phyloP scores from a whole-genome alignment of 1,140 invertebrate genomes.

The Acromyrmex echinatior region DNA sequence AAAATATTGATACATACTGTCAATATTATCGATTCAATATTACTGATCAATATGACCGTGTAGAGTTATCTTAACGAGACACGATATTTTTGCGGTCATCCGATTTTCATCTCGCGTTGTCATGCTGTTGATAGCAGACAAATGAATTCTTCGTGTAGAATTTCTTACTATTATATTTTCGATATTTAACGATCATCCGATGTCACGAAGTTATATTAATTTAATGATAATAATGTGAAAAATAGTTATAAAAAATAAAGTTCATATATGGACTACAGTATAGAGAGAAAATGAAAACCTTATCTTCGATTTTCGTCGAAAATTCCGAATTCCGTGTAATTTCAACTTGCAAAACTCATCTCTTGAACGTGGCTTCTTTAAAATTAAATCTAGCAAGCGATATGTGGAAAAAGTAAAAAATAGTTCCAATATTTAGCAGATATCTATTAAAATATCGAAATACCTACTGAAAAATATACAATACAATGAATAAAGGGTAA shows the following conservation, averaged over 20 bases:
- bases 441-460: background rate
- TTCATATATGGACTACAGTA: background rate
- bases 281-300: background rate
- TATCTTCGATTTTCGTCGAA: background rate
- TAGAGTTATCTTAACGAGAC: background rate
- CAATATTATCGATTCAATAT: no score
- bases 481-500: constrained; percentile 8
- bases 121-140: background rate
- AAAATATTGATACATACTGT: no score
- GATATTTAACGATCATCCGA: background rate
- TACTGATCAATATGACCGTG: no score
- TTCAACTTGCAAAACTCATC: background rate
- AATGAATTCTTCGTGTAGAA: background rate
- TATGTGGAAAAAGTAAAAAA: background rate
- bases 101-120: constrained; percentile 1
- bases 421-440: background rate
- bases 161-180: background rate
- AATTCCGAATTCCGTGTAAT: background rate
- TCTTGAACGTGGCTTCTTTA: background rate
- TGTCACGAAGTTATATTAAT: background rate
- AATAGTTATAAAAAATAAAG: background rate
- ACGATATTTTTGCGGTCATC: background rate
- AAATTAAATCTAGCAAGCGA: background rate
- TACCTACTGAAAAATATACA: background rate
- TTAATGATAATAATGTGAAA: background rate